Percentiles rank a stretch among this genome's conserved stretches.
These are phyloP conservation scores for Zygogramma bicolorata DNA, from an alignment of 2,888 invertebrate genomes.

Conservation along the genomic window DNA sequence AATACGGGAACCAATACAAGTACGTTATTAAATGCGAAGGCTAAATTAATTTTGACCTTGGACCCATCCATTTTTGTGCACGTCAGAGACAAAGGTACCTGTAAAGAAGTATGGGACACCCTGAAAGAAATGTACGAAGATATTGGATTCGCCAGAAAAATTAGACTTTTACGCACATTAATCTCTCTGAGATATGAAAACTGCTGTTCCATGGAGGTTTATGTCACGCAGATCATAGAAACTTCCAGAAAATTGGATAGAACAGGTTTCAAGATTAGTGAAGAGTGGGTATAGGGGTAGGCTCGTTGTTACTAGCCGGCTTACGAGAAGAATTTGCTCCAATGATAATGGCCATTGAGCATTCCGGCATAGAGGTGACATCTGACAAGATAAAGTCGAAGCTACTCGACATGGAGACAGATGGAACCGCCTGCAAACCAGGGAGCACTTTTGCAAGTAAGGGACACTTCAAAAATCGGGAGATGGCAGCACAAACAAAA, in stretches of 20 bases:
- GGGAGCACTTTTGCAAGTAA: constrained; percentile 27
- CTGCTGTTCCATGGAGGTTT: constrained; percentile 47
- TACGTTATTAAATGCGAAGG: constrained; percentile 37
- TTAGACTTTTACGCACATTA: constrained; percentile 45
- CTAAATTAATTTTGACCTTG: constrained; percentile 42
- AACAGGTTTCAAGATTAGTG: constrained; percentile 52
- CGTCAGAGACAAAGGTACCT: constrained; percentile 38
- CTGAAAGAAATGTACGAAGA: constrained; percentile 52
- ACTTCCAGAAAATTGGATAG: constrained; percentile 49
- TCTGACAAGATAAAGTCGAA: constrained; percentile 44
- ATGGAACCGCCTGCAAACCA: constrained; percentile 27
- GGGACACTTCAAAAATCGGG: neutral
- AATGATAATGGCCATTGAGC: constrained; percentile 50
- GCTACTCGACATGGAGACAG: constrained; percentile 44
- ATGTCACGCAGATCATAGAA: constrained; percentile 54
- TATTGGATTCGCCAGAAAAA: constrained; percentile 52
- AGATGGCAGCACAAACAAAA: constrained; percentile 22
- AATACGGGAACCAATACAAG: constrained; percentile 28
- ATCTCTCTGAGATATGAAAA: constrained; percentile 49
- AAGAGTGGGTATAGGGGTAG: constrained; percentile 52
- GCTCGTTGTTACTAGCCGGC: constrained; percentile 48
- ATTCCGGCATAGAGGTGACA: constrained; percentile 46
- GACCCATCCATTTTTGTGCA: constrained; percentile 47
- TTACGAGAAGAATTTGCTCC: constrained; percentile 44
- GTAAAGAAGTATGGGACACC: constrained; percentile 65